These are phyloP conservation scores for Cyprinodon variegatus DNA, from an alignment of 2,113 vertebrate genomes.

Conservation along the genomic window DNA sequence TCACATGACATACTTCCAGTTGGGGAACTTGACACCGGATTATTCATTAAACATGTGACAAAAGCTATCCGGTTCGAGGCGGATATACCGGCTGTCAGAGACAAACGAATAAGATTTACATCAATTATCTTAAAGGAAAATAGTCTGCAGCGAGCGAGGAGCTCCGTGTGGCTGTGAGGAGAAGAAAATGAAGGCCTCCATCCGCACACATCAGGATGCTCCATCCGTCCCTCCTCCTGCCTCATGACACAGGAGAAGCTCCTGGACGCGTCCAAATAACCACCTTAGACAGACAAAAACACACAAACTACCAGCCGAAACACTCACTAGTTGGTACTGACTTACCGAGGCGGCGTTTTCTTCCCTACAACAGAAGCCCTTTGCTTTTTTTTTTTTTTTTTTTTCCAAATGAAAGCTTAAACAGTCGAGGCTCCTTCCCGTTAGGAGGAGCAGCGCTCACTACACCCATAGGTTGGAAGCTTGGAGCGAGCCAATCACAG, in stretches of 20 bases:
- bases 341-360: constrained; percentile 57
- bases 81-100: background rate
- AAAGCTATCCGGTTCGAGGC: constrained; percentile 29
- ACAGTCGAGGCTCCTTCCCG: constrained; percentile 66
- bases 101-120: accelerated
- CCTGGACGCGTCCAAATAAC: background rate
- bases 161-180: background rate
- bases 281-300: background rate
- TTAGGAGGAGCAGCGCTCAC: constrained; percentile 53
- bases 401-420: constrained; percentile 49
- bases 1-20: constrained; percentile 41
- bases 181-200: constrained; percentile 32
- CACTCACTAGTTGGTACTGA: background rate
- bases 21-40: constrained; percentile 44
- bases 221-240: constrained; percentile 47
- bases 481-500: constrained; percentile 57
- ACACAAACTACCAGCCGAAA: accelerated
- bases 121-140: background rate
- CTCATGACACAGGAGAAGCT: constrained; percentile 70
- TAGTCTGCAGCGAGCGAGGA: background rate
- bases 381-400: constrained; percentile 18
- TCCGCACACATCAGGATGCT: constrained; percentile 32
- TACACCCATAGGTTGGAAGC: background rate
- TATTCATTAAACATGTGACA: constrained; percentile 54
- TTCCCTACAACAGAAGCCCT: constrained; percentile 42